phyloP scores from a whole-genome alignment of 2,113 vertebrate species.

The Pollachius pollachius region DNA sequence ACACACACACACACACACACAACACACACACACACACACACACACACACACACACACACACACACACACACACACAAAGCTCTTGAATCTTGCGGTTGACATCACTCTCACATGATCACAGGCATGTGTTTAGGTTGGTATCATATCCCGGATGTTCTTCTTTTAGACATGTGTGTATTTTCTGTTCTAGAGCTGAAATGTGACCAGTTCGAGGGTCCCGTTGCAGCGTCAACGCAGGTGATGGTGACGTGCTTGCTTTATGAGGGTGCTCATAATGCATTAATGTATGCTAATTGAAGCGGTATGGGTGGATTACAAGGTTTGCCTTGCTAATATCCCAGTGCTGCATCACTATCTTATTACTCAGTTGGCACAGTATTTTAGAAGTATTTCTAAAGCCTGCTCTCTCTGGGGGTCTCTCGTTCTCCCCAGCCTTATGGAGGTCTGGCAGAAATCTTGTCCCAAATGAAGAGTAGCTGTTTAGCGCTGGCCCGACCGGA shows the following conservation, averaged over 20 bases:
- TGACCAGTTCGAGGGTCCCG: slow-evolving; percentile 26
- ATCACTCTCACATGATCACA: no score
- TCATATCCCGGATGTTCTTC: neutral
- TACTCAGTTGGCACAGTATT: no score
- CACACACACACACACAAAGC: no score
- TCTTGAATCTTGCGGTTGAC: no score
- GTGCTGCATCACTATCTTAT: neutral
- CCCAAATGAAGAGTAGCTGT: slow-evolving; percentile 65
- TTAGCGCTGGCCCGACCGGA: slow-evolving; percentile 43
- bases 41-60: no score
- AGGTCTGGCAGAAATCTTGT: slow-evolving; percentile 50
- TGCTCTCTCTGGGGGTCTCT: neutral
- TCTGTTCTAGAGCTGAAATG: slow-evolving; percentile 57
- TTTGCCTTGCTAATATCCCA: neutral
- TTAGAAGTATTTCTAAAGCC: no score
- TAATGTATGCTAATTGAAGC: neutral
- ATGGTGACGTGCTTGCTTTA: neutral
- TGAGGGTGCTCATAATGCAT: neutral
- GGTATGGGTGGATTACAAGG: neutral
- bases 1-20: no score
- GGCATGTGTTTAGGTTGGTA: neutral
- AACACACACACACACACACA: no score
- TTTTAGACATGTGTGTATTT: neutral
- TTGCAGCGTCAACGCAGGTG: slow-evolving; percentile 24
- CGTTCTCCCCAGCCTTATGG: slow-evolving; percentile 33